Evolutionary conservation across 2,888 invertebrate species (phyloP), one percentile per base, ranked within the genome.

Genomic region (Odontothrips loti): DNA sequence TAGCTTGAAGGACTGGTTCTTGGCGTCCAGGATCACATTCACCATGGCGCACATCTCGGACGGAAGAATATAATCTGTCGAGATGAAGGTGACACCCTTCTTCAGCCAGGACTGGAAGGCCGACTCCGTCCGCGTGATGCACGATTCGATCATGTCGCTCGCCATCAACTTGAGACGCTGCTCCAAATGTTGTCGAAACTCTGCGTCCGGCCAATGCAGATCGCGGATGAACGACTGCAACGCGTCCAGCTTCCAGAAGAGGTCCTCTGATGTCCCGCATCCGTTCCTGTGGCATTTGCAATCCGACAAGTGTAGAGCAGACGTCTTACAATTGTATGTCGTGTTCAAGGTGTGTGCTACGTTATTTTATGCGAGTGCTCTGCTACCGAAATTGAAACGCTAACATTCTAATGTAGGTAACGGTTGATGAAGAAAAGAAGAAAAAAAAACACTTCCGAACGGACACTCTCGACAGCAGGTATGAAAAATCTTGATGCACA

Each of bases 41-140:
- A 99, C 96, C 99, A 99, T 99, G 47, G 98, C 97, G 88, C 99
- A 99, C 89, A 98, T 96, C 90, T 99, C 99, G 48, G 96, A 94
- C 8, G 98, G 98, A 85, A 99, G 92, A 85, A 98, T 95, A 89
- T 98, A 99, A 89, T 99, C 99, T 81, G 98, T 98, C 17, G 97
- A 95, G 88, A 95, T 95, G 88, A 96, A 96, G 12, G 96, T 95
- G 82, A 96, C 94, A 83, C 96, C 95, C 88, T 96, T 97, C 88
- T 96, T 96, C 83, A 96, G 88, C 95, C 96, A 96, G 80, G 93
- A 92, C 89, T 97, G 95, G 89, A 98, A 99, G 29, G 95, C 93
- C 75, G 91, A 88, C 86, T 95, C 96, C 4, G 96, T 96, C 85
- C 94, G 87, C 87, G 97, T 96, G 84, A 98, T 96, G 86, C 97